Conservation (phyloP, 2,888 invertebrate genomes). For the Trissoscelio sp. region DNA sequence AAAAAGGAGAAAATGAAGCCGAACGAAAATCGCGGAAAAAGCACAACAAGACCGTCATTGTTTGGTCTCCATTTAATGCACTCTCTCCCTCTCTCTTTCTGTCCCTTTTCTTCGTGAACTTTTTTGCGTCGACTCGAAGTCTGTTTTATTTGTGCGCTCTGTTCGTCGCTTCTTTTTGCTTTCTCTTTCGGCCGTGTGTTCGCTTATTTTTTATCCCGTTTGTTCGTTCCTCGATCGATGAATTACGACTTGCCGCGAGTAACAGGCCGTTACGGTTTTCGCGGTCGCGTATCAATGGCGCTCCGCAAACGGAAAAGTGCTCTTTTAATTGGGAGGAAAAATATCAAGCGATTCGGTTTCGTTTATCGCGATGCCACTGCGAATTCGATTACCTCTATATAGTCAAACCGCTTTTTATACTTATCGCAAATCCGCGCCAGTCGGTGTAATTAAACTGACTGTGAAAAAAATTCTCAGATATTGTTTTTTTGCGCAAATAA, state of each 20-base stretch:
- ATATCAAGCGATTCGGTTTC: constrained; percentile 30
- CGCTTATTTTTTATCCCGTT: constrained; percentile 57
- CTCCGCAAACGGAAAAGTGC: constrained; percentile 40
- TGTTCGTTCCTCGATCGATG: constrained; percentile 64
- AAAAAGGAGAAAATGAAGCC: constrained; percentile 33
- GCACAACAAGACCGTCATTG: constrained; percentile 48
- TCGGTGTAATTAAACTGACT: constrained; percentile 34
- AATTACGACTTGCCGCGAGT: constrained; percentile 62
- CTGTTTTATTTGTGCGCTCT: constrained; percentile 22
- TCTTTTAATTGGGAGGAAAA: constrained; percentile 28
- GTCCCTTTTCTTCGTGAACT: too few relatives aligned
- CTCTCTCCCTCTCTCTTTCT: too few relatives aligned
- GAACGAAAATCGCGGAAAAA: constrained; percentile 34
- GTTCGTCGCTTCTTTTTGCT: constrained; percentile 15
- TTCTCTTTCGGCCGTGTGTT: constrained; percentile 49
- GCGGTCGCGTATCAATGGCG: constrained; percentile 55
- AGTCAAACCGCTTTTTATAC: constrained; percentile 20
- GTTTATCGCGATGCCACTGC: constrained; percentile 20
- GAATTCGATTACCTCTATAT: constrained; percentile 44
- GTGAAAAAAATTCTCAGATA: too few relatives aligned
- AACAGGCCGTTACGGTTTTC: constrained; percentile 64
- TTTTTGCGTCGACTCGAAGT: constrained; percentile 16
- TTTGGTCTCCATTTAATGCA: constrained; percentile 39
- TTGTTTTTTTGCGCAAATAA: too few relatives aligned
- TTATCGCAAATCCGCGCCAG: constrained; percentile 8